Conservation (phyloP, 2,888 invertebrate species). For the Calephelis perditalis region DNA sequence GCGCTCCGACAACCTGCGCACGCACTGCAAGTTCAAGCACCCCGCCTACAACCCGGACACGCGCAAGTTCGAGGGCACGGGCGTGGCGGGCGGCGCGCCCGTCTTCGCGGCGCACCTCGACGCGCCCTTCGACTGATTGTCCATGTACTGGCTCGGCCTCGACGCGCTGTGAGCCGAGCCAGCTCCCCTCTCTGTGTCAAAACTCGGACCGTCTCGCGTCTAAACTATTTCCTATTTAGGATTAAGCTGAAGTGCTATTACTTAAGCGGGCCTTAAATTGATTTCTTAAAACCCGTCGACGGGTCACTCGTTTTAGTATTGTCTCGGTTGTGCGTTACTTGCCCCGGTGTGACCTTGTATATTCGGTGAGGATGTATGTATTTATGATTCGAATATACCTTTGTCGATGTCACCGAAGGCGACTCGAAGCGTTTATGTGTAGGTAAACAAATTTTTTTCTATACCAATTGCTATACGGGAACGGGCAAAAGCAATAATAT, state of each 20-base stretch:
- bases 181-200: slow-evolving; percentile 46
- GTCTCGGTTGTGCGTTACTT: slow-evolving; percentile 77
- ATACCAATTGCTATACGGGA: slow-evolving; percentile 79
- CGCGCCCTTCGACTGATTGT: slow-evolving; percentile 74
- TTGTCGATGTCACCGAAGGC: slow-evolving; percentile 59
- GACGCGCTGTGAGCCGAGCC: slow-evolving; percentile 58
- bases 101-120: slow-evolving; percentile 79
- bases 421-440: slow-evolving; percentile 67
- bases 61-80: slow-evolving; percentile 88
- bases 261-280: slow-evolving; percentile 65
- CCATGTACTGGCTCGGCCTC: slow-evolving; percentile 64
- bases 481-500: slow-evolving; percentile 79
- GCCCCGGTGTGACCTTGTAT: slow-evolving; percentile 69
- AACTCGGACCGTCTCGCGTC: slow-evolving; percentile 55
- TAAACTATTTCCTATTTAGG: slow-evolving; percentile 66
- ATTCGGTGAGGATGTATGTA: slow-evolving; percentile 47
- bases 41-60: slow-evolving; percentile 91
- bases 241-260: slow-evolving; percentile 75
- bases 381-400: slow-evolving; percentile 34
- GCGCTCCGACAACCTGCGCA: slow-evolving; percentile 94
- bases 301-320: slow-evolving; percentile 67
- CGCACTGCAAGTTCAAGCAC: slow-evolving; percentile 96
- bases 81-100: slow-evolving; percentile 53
- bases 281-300: slow-evolving; percentile 44
- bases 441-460: slow-evolving; percentile 74